These are phyloP conservation scores for Forbesichthys papilliferus DNA, from an alignment of 2,113 vertebrate genomes.

Conservation along the genomic window DNA sequence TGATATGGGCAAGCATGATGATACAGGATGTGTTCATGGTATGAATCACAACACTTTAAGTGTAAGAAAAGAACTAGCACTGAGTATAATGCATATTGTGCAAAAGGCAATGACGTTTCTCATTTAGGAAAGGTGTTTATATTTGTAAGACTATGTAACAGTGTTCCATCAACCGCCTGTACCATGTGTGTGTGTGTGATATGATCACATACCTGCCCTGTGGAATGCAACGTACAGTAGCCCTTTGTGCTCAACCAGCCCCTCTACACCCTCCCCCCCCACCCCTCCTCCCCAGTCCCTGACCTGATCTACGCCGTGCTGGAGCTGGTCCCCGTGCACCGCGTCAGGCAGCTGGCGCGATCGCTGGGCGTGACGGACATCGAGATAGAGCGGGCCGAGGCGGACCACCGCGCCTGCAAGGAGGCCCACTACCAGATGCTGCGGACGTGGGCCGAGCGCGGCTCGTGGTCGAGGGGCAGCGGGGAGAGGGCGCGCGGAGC, in stretches of 20 bases:
- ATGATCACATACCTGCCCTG: background rate
- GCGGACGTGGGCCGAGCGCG: slow-evolving; percentile 64
- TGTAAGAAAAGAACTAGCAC: too few relatives aligned
- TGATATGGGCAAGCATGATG: background rate
- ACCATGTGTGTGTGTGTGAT: background rate
- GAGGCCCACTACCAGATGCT: slow-evolving; percentile 80
- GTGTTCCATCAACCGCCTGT: background rate
- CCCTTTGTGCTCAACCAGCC: slow-evolving; percentile 20
- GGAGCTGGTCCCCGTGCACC: slow-evolving; percentile 66
- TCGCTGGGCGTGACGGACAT: slow-evolving; percentile 70
- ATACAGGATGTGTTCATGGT: too few relatives aligned
- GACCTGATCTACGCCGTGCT: slow-evolving; percentile 75
- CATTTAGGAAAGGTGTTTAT: too few relatives aligned
- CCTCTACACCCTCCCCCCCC: background rate
- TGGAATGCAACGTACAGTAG: slow-evolving; percentile 15
- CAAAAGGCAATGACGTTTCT: too few relatives aligned
- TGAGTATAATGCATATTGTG: too few relatives aligned
- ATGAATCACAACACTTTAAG: too few relatives aligned
- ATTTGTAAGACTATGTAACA: too few relatives aligned
- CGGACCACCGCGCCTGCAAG: slow-evolving; percentile 59
- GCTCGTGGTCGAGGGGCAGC: slow-evolving; percentile 2
- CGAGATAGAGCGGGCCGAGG: slow-evolving; percentile 71
- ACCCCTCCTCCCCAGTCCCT: slow-evolving; percentile 38
- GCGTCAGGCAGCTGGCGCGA: slow-evolving; percentile 73
- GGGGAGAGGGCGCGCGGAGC: background rate